Evolutionary conservation across 64 coral and sea anemone species (phyloP), one percentile per base, ranked within the genome.

Genomic region (Dendrophyllia cribrosa): DNA sequence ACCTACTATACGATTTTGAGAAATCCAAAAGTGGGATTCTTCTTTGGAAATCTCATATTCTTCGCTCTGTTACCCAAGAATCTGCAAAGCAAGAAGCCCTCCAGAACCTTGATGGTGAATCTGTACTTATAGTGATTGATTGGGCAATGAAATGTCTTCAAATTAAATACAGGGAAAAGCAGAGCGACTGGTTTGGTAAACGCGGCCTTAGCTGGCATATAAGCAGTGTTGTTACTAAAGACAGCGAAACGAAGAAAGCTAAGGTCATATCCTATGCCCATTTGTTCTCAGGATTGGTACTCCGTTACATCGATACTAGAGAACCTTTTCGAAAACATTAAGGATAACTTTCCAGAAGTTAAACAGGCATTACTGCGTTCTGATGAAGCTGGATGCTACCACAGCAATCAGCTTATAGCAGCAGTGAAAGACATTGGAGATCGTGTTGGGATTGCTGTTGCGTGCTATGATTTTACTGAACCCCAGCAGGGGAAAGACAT

Each of bases 61-160:
- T 88, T 9, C 63, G 83, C 1, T 67, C 83, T 8, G 44, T 67
- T 17, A 86, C 70, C 43, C 83, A 86, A 68, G 64, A 86, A 72
- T 65, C 21, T 46, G 83, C 83, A 49, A 86, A 86, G 46, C 83
- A 86, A 69, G 43, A 68, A n/a, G 15, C 0, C 51, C 51, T 86
- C 14, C 62, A 68, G 22, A 86, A 56, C 7, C 43, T 86, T 70
- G 16, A 75, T n/a, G n/a, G 55, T 4, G 11, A 20, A 14, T 70
- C 74, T 10, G 86, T 69, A 12, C 22, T 88, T 45, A 16, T 88
- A 17, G 70, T 88, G 4, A 53, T 76, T 43, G 86, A 88, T 26
- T 88, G 72, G 86, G 86, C 70, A 13, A 88, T 88, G 72, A 88
- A 88, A 88, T 77, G 76, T 59, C 69, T 77, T 15, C 51, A 72